Conservation (phyloP, 2,888 invertebrate genomes). For the Chrysolina oricalcia region DNA sequence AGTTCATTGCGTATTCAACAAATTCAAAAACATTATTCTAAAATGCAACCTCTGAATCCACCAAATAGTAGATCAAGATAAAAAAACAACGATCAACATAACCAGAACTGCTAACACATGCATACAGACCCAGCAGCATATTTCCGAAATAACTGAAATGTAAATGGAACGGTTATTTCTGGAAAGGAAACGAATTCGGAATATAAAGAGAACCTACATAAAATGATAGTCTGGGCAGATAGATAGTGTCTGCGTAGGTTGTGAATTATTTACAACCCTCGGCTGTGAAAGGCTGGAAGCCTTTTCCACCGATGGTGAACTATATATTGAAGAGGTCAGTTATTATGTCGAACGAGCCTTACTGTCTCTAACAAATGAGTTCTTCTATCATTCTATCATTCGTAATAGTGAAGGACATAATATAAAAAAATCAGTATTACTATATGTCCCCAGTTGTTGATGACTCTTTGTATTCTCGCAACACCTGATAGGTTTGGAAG, state of each 20-base stretch:
- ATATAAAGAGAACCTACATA: neutral
- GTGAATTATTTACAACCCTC: constrained; percentile 14
- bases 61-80: no score
- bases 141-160: neutral
- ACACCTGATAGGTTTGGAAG: constrained; percentile 12
- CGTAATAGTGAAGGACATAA: neutral
- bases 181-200: constrained; percentile 8
- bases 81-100: no score
- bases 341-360: no score
- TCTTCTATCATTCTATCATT: no score
- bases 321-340: neutral
- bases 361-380: no score
- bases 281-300: neutral
- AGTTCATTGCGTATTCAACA: no score
- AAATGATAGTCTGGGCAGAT: neutral
- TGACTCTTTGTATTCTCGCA: constrained; percentile 8
- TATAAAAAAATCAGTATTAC: constrained; percentile 4
- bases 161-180: constrained; percentile 22
- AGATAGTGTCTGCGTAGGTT: neutral
- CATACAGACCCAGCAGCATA: neutral
- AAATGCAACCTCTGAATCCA: no score
- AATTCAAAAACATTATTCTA: no score
- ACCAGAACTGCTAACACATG: no score
- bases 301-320: constrained; percentile 12
- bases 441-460: constrained; percentile 9